Base-by-base conservation (phyloP, 2,888 invertebrate genomes). In the Eupsilia transversa region DNA sequence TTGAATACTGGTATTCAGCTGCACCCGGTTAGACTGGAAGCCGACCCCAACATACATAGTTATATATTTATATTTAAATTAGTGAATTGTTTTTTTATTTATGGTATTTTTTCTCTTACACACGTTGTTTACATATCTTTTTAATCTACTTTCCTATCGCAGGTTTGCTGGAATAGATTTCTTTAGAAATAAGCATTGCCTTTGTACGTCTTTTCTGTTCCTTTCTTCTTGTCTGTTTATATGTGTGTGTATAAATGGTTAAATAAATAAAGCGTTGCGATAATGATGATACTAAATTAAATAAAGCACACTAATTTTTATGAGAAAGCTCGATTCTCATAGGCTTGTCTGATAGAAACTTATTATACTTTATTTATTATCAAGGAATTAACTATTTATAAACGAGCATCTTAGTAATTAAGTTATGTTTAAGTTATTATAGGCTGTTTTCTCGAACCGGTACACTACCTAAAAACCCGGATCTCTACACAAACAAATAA, bases 401-500 rank as follows among this genome's bases (percentile, higher is more conserved):
- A 52, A n/a, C n/a, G 12, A 52, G 52, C n/a, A 52, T 52, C n/a
- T 3, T 10, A n/a, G 23, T 12, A 27, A n/a, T n/a, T n/a, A n/a
- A n/a, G n/a, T n/a, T n/a, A n/a, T n/a, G n/a, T n/a, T n/a, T n/a
- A n/a, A n/a, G n/a, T n/a, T n/a, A 49, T 1, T 56, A 30, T 14
- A 33, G 1, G 23, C 2, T 33, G 33, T n/a, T 61, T 61, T 38
- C 12, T 27, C 20, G 27, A 3, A 41, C 7, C 41, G 2, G 43
- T 52, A 30, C n/a, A n/a, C 12, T 30, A 17, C 1, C 30, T 17
- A 20, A 5, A 41, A 14, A 77, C 56, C 54, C 56, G 46, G 68
- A 77, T 12, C 10, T 59, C 46, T 23, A 27, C 33, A 20, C n/a
- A 41, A n/a, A 12, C 30, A 65, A 54, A 57, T 14, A 74, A 56